Base-by-base conservation (phyloP, 1,140 invertebrate species). In the Teleogryllus occipitalis region DNA sequence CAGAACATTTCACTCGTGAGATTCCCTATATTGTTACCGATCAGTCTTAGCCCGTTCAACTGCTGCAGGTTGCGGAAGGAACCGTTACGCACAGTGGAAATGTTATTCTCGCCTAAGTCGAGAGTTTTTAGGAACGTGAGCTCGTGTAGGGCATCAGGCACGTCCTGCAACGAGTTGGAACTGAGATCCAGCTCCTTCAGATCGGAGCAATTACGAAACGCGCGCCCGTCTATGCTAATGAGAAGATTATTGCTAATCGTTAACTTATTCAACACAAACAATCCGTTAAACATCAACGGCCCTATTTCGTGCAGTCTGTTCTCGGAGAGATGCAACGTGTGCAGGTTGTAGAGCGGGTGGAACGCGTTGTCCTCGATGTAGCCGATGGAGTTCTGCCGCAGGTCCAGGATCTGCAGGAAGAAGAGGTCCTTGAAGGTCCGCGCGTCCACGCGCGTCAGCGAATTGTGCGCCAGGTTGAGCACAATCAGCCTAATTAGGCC, bases 141-240 rank as follows among this genome's bases (percentile, higher is more conserved):
- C 83, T 95, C 93, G 84, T 93, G 91, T 14, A 97, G 84, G 7
- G 95, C 94, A 80, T 93, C 91, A 6, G 97, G 96, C 54, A 98
- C 92, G 76, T 91, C 88, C 76, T 90, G 88, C 76, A 98, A 86
- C 81, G 92, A 90, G 87, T 98, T 98, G 21, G 93, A 92, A 83
- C 95, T 94, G 39, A 98, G 87, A 87, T 96, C 95, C 7, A 98
- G 87, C 83, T 97, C 95, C 86, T 95, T 95, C n/a, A 97, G 87
- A 82, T 94, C 94, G 7, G 94, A 96, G 83, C 94, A 94, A 86
- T 96, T 98, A 86, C 91, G 92, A 83, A 97, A 97, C n/a, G 96
- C 93, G 82, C 93, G 91, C 14, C 90, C 87, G 85, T 96, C 93
- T 80, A 97, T 90, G 81, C 88, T 91, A n/a, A 91, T 90, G 18